These are phyloP conservation scores for Stomatorhinus ivindoensis DNA, from an alignment of 2,113 vertebrate species.

Conservation along the genomic window DNA sequence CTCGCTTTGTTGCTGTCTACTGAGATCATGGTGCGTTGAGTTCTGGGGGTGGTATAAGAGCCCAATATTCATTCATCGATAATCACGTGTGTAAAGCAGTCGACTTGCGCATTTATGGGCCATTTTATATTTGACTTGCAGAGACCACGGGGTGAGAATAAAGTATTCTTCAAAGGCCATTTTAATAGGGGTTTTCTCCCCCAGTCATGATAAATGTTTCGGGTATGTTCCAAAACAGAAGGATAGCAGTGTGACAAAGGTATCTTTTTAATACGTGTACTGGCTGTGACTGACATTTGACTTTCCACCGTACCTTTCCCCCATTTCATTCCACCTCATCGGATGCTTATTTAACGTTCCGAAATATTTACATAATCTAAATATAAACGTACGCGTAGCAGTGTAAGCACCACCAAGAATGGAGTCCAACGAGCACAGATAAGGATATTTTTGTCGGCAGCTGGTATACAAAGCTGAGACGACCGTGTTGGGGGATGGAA, in stretches of 20 bases:
- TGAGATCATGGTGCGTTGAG: not conserved
- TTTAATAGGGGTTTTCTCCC: not conserved
- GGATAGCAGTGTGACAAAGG: not conserved
- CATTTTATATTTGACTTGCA: not conserved
- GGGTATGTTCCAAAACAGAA: not conserved
- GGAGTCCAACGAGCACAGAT: slow-evolving; percentile 16
- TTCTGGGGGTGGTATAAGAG: not conserved
- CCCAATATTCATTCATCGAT: not conserved
- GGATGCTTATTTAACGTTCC: no score
- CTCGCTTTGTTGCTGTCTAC: not conserved
- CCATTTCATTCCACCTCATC: not conserved
- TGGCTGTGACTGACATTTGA: not conserved
- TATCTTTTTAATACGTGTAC: not conserved
- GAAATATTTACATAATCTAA: slow-evolving; percentile 12
- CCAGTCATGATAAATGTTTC: not conserved
- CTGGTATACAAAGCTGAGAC: slow-evolving; percentile 18
- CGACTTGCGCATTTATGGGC: not conserved
- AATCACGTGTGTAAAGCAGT: not conserved
- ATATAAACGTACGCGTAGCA: not conserved
- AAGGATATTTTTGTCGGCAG: slow-evolving; percentile 17
- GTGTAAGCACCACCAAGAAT: not conserved
- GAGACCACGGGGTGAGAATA: not conserved
- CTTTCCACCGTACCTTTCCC: not conserved
- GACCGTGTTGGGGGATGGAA: slow-evolving; percentile 26
- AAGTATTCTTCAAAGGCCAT: not conserved